Percentiles rank a stretch among this genome's conserved stretches.
Evolutionary conservation across 2,797 vertebrate species (phyloP).

Genomic region (Sebastes melanostomus): DNA sequence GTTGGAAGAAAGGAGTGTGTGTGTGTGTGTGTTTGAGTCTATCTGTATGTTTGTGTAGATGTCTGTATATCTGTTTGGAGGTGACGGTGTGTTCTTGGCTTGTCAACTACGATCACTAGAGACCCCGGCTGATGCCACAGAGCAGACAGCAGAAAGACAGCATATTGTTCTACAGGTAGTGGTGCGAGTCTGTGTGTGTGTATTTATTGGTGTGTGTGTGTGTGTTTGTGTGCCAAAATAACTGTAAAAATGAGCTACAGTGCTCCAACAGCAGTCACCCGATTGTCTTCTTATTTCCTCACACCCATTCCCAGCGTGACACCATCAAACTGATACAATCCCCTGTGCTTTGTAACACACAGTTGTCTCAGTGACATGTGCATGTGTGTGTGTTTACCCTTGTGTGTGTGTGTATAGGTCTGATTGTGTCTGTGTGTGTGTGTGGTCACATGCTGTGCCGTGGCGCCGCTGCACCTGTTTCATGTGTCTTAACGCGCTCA

Average conservation of each 20-base stretch:
- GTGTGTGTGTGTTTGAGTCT: neutral
- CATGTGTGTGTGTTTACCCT: slow-evolving; percentile 15
- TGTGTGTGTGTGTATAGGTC: slow-evolving; percentile 21
- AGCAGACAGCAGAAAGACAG: slow-evolving; percentile 26
- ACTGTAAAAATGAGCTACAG: slow-evolving; percentile 24
- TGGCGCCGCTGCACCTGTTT: slow-evolving; percentile 65
- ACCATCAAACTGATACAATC: slow-evolving; percentile 54
- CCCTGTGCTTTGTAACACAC: slow-evolving; percentile 54
- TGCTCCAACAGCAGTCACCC: slow-evolving; percentile 27
- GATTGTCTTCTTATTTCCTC: slow-evolving; percentile 56
- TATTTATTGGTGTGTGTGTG: slow-evolving; percentile 23
- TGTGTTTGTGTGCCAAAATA: slow-evolving; percentile 35
- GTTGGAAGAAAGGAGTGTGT: slow-evolving; percentile 21
- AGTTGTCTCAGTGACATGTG: slow-evolving; percentile 47
- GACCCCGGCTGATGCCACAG: slow-evolving; percentile 25
- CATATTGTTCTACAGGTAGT: slow-evolving; percentile 38
- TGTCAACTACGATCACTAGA: slow-evolving; percentile 43
- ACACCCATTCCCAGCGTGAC: slow-evolving; percentile 34
- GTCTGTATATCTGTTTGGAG: slow-evolving; percentile 14
- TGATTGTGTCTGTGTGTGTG: slow-evolving; percentile 17
- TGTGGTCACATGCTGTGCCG: slow-evolving; percentile 64
- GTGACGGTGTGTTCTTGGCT: slow-evolving; percentile 22
- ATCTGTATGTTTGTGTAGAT: neutral
- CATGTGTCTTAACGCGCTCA: slow-evolving; percentile 62
- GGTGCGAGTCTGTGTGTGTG: neutral